Evolutionary conservation across 2,797 vertebrate genomes (phyloP).

Genomic region (Poeciliopsis infans): DNA sequence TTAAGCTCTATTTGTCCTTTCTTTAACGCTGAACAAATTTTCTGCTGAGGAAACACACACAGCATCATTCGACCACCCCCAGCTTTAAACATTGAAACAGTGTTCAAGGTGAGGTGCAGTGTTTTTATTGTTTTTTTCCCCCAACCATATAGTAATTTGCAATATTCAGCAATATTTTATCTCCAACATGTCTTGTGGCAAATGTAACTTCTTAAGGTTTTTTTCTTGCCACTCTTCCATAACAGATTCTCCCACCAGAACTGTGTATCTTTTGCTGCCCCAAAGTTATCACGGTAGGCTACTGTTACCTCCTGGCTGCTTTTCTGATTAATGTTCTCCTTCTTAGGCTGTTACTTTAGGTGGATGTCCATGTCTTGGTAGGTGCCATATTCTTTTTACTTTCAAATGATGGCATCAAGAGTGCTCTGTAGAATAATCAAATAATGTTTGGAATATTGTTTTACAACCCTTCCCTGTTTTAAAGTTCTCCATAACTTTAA

Average conservation of each 20-base stretch:
- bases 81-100: neutral
- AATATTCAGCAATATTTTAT: neutral
- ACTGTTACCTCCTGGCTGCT: neutral
- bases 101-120: neutral
- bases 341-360: neutral
- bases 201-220: neutral
- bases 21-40: neutral
- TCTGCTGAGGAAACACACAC: neutral
- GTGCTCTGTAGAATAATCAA: neutral
- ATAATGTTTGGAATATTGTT: neutral
- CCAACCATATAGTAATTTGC: neutral
- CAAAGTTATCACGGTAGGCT: neutral
- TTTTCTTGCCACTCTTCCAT: neutral
- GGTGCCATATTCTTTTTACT: neutral
- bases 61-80: neutral
- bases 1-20: neutral
- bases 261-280: neutral
- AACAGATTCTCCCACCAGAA: neutral
- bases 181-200: neutral
- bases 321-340: neutral
- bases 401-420: neutral
- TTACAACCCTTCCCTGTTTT: neutral
- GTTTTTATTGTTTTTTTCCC: neutral
- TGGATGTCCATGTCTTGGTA: neutral
- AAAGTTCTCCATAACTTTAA: neutral